Base-by-base conservation (phyloP, 2,797 vertebrate species). In the Hippoglossus hippoglossus region DNA sequence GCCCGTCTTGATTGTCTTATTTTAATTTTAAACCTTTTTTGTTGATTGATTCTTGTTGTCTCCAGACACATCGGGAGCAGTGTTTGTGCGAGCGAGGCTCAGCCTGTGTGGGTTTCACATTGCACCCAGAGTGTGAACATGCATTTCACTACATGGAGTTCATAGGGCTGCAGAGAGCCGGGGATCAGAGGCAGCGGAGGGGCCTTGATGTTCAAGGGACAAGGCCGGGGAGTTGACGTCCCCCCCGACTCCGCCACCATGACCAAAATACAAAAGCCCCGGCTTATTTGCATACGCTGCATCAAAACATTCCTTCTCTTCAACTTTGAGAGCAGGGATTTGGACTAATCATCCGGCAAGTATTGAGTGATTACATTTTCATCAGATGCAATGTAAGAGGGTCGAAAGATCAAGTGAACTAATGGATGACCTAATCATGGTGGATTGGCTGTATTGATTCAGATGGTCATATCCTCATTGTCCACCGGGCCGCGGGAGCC, bases 371-470 rank as follows among this genome's bases (percentile, higher is more conserved):
- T 91, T 89, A 89, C 77, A 87, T 91, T 91, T 91, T 87, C 85
- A 87, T 91, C 87, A 79, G 80, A 88, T 69, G 75, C 83, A 77
- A 82, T 82, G 80, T 63, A 75, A 82, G 80, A 77, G 81, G 89
- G 89, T 88, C 67, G 70, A 87, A 75, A 88, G 90, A 91, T 91
- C 90, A 92, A 91, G 89, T 73, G 80, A 91, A 90, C 84, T 89
- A 92, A 92, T 90, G 91, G 89, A 87, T 86, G 88, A 92, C 89
- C 91, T 90, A 91, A 93, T 92, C 89, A 88, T 24, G 76, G 75
- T 63, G 90, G 91, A 90, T 89, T 85, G 90, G 84, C 80, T 53
- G 71, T 82, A 92, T 93, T 52, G 91, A 93, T 93, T 81, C 55
- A 58, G 66, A 83, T 83, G 85, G 85, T 87, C 84, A 79, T 87